Evolutionary conservation across 2,888 invertebrate genomes (phyloP), one percentile per base, ranked within the genome.

Genomic region (Lampropteryx suffumata): DNA sequence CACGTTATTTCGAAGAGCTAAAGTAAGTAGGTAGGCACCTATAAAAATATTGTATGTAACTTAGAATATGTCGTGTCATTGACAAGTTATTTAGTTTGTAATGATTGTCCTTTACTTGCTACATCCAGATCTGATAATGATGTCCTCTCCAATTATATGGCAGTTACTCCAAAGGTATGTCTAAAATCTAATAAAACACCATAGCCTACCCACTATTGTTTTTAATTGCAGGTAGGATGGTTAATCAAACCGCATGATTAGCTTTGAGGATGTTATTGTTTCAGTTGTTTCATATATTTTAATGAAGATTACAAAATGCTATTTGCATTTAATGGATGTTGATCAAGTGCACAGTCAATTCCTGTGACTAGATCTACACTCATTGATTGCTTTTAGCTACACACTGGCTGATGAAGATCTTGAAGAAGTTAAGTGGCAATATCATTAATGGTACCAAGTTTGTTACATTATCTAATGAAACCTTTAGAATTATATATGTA

Each of bases 311-410:
- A 59, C 55, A 49, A 57, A 54, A 43, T 45, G 62, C 70, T 76
- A 64, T 53, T 66, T 71, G 73, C 67, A 61, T 65, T 74, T 54
- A 92, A 91, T 94, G 96, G 92, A 94, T 94, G 92, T 92, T 92
- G 92, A 91, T 94, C 93, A 94, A 91, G 94, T 92, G 84, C 91
- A 86, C 93, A 93, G 92, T 92, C 68, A 56, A 63, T 62, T 79
- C 60, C 82, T 93, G 95, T 95, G 95, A 95, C 95, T 95, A 95
- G 95, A 95, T 95, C 95, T 94, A 95, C 95, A 95, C 95, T 95
- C 95, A 95, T 95, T 94, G 94, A 95, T 85, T 90, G 84, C 84
- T 74, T 71, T 70, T 62, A 81, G 82, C 36, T 28, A 24, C 34
- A 49, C 50, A 45, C 28, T 44, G 5, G 12, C 27, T 2, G 1